A percentile compares a stretch with the other conserved stretches of the same genome.
Evolutionary conservation across 1,140 invertebrate genomes (phyloP).

Genomic region (Drosophila rhopaloa): DNA sequence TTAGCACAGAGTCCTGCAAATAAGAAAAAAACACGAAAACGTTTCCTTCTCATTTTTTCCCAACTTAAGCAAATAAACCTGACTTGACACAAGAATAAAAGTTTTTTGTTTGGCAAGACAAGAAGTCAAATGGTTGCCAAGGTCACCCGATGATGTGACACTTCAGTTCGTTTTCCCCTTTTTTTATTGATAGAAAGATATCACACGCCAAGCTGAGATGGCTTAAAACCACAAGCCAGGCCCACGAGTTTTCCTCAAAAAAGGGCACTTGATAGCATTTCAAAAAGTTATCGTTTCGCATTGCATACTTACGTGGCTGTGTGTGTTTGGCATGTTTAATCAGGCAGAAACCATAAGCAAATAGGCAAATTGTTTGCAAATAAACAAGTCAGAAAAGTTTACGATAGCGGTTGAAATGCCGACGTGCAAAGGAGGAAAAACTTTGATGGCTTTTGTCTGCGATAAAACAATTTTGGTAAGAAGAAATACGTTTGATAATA

Average conservation of each 20-base stretch:
- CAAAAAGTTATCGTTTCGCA: slow-evolving; percentile 42
- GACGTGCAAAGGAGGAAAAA: slow-evolving; percentile 12
- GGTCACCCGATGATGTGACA: slow-evolving; percentile 29
- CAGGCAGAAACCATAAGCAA: slow-evolving; percentile 60
- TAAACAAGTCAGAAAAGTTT: slow-evolving; percentile 47
- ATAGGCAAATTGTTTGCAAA: slow-evolving; percentile 61
- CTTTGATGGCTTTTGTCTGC: slow-evolving; percentile 28
- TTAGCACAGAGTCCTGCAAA: background rate
- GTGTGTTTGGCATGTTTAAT: slow-evolving; percentile 70
- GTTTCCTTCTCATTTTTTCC: slow-evolving; percentile 26
- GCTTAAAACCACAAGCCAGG: slow-evolving; percentile 9
- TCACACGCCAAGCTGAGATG: slow-evolving; percentile 6
- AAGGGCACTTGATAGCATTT: slow-evolving; percentile 56
- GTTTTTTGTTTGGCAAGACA: slow-evolving; percentile 11
- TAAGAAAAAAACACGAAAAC: background rate
- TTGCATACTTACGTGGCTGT: slow-evolving; percentile 18
- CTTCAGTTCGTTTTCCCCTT: slow-evolving; percentile 22
- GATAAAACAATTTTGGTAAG: slow-evolving; percentile 20
- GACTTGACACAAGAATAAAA: slow-evolving; percentile 9
- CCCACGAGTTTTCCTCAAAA: slow-evolving; percentile 26
- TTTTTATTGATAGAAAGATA: slow-evolving; percentile 27
- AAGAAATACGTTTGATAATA: slow-evolving; percentile 15
- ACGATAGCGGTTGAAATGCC: slow-evolving; percentile 21
- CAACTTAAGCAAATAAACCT: slow-evolving; percentile 34
- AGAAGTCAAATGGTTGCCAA: slow-evolving; percentile 39